Evolutionary conservation across 2,113 vertebrate species (phyloP), one percentile per base, ranked within the genome.

Genomic region (Brienomyrus brachyistius): DNA sequence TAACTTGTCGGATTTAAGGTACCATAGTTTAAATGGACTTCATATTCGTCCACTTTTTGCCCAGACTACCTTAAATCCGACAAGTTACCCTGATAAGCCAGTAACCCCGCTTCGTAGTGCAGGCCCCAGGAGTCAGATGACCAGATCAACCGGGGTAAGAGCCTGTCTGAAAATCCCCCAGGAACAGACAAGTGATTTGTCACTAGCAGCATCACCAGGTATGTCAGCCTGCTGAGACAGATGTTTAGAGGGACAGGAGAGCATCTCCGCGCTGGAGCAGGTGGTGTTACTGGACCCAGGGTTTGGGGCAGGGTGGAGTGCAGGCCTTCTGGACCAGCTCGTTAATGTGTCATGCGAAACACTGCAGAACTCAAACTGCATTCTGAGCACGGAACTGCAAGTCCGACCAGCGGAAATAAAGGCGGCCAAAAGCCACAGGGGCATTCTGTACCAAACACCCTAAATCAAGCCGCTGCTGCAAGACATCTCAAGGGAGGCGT

Each of bases 81-180:
- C 40, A 40, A 40, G 40, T 40, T 2, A 31, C 31, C 31, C 31
- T 1, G 31, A 31, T 31, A 40, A 40, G 1, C 40, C 40, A 40
- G 40, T 40, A 40, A 40, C 40, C 40, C 40, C 40, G 40, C 40
- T 40, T 40, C 40, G 2, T 40, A 40, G 40, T 40, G 2, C 40
- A 40, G 40, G 40, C 1, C 40, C 1, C 4, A 87, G 84, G 43
- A 51, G 52, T 47, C 51, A 86, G 27, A 88, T 21, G 21, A 56
- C 21, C 2, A 13, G 74, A 23, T 82, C 82, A 89, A 89, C 91
- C 86, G 86, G 70, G 48, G 40, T 31, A 15, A 87, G 27, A 84
- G 90, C 90, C 88, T 82, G n/a, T 31, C 70, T 66, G 54, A 5
- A 80, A 90, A 91, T 89, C 0, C 10, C 47, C 13, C 23, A 89